Evolutionary conservation across 1,140 invertebrate genomes (phyloP).

Genomic region (Neoseiulus cucumeris): DNA sequence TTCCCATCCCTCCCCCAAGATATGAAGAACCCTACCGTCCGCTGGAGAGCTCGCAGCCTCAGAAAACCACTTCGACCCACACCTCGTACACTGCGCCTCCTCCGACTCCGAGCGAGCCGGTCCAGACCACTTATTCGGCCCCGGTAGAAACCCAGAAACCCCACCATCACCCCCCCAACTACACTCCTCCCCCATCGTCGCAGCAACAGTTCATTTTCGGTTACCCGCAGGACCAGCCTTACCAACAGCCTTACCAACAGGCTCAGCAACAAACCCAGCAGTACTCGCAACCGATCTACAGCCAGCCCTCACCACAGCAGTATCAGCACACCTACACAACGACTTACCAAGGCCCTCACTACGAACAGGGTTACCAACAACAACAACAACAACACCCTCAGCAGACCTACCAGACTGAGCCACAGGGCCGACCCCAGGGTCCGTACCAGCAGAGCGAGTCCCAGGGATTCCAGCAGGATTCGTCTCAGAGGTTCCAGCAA

Average conservation of each 20-base stretch:
- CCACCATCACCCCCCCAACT: neutral
- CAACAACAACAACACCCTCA: neutral
- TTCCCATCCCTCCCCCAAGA: neutral
- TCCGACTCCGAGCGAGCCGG: neutral
- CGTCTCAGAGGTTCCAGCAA: neutral
- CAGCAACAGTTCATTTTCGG: neutral
- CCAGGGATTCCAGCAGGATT: neutral
- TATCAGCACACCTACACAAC: neutral
- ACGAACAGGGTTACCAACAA: neutral
- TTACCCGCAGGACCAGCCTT: neutral
- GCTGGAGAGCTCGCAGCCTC: neutral
- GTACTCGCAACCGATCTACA: slow-evolving; percentile 11
- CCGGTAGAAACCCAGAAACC: neutral
- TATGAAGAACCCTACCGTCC: neutral
- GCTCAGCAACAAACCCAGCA: slow-evolving; percentile 13
- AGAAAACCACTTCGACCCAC: neutral
- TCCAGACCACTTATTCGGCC: neutral
- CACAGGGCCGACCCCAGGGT: neutral
- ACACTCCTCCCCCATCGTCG: neutral
- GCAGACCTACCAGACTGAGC: neutral
- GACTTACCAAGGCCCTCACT: slow-evolving; percentile 7
- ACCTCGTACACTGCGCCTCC: neutral
- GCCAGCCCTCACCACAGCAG: neutral
- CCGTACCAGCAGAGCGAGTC: neutral
- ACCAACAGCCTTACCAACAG: slow-evolving; percentile 11